Conservation (phyloP, 2,113 vertebrate genomes). For the Thymallus thymallus region DNA sequence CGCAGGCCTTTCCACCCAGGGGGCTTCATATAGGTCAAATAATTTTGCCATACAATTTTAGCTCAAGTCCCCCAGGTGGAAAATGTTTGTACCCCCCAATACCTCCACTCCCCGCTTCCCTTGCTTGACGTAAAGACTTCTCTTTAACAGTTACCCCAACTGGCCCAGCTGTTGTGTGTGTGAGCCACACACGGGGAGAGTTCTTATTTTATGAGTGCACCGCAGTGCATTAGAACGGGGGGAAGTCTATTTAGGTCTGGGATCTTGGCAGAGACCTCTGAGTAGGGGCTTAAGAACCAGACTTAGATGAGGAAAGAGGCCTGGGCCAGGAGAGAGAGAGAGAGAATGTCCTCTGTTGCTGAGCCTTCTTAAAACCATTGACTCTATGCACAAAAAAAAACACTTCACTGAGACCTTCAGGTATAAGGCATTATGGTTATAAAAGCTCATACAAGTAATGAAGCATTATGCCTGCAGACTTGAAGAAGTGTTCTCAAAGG, state of each 20-base stretch:
- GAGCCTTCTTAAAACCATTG: too few species aligned
- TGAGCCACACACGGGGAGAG: slow-evolving; percentile 31
- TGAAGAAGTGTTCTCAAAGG: too few species aligned
- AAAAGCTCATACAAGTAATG: too few species aligned
- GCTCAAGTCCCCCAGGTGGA: slow-evolving; percentile 17
- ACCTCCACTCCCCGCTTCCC: slow-evolving; percentile 19
- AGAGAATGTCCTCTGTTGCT: not conserved
- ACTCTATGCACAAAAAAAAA: too few species aligned
- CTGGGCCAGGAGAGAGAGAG: slow-evolving; percentile 24
- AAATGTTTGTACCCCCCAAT: too few species aligned
- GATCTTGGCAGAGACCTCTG: slow-evolving; percentile 49
- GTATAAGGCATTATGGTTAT: too few species aligned
- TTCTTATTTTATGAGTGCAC: slow-evolving; percentile 61
- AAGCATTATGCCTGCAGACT: too few species aligned
- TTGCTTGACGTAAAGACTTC: slow-evolving; percentile 41
- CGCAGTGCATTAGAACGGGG: slow-evolving; percentile 52
- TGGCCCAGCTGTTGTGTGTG: slow-evolving; percentile 54
- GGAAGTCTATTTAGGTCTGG: slow-evolving; percentile 65
- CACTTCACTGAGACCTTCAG: too few species aligned
- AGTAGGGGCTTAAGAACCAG: slow-evolving; percentile 57
- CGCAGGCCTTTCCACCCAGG: slow-evolving; percentile 5
- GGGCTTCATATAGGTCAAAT: slow-evolving; percentile 32
- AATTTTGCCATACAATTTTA: slow-evolving; percentile 47
- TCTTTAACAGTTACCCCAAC: slow-evolving; percentile 62
- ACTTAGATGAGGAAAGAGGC: slow-evolving; percentile 56